A percentile compares a stretch with the other conserved stretches of the same genome.
Evolutionary conservation across 2,797 vertebrate genomes (phyloP).

Genomic region (Molossus alvarezi): DNA sequence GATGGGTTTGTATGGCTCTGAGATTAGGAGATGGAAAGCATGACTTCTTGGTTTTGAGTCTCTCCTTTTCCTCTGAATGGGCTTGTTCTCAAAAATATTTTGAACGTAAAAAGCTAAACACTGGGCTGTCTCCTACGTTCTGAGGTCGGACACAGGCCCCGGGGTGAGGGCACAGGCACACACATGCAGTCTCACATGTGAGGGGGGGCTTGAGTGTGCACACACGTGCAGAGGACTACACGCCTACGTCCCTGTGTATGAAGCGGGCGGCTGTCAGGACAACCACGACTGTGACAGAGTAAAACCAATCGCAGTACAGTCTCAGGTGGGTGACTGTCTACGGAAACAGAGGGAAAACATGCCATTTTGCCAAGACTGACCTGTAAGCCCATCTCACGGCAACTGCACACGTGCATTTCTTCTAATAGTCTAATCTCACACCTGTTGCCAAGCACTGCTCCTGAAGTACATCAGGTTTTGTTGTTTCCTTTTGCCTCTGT

Average conservation of each 20-base stretch:
- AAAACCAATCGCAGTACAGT: slow-evolving; percentile 23
- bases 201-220: accelerated
- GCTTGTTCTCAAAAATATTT: slow-evolving; percentile 35
- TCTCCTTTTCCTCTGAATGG: slow-evolving; percentile 31
- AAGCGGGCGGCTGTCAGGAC: background rate
- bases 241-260: background rate
- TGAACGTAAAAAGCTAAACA: slow-evolving; percentile 43
- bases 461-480: background rate
- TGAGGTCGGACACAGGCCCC: background rate
- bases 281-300: background rate
- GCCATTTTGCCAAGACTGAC: background rate
- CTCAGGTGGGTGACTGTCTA: background rate
- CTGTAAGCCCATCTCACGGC: accelerated
- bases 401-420: background rate
- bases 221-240: accelerated
- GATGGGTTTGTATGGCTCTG: slow-evolving; percentile 51
- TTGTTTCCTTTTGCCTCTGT: background rate
- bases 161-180: background rate
- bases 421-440: slow-evolving; percentile 11
- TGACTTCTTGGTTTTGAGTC: background rate
- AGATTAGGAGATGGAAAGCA: slow-evolving; percentile 72
- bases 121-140: slow-evolving; percentile 77
- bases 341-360: slow-evolving; percentile 9
- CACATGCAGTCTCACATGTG: accelerated
- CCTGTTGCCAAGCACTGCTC: background rate